A percentile compares a stretch with the other conserved stretches of the same genome.
phyloP scores from a whole-genome alignment of 35 echinoderm and acorn worm genomes.

The Ptychodera flava region DNA sequence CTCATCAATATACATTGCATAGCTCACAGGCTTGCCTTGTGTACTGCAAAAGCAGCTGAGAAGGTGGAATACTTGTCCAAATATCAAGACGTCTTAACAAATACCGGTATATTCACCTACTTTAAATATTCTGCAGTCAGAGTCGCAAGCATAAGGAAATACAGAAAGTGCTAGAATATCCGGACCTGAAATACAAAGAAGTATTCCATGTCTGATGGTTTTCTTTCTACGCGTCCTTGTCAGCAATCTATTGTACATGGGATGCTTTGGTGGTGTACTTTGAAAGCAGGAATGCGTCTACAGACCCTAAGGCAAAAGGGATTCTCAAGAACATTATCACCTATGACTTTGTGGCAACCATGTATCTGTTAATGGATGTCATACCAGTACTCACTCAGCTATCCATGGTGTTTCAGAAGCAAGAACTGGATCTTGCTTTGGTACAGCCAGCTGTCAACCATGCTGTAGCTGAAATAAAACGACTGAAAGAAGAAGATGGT shows the following conservation, averaged over 20 bases:
- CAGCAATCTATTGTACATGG: not conserved
- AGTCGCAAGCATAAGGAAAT: not conserved
- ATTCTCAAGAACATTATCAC: not conserved
- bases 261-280: not conserved
- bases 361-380: not conserved
- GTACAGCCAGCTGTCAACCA: no score
- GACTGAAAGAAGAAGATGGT: no score
- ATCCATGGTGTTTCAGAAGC: conserved; percentile 12
- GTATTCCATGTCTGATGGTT: not conserved
- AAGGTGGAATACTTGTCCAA: not conserved
- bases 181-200: conserved; percentile 9
- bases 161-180: not conserved
- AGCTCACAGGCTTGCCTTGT: not conserved
- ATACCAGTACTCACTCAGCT: not conserved
- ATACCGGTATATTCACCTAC: no score
- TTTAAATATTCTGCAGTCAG: conserved; percentile 4
- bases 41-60: not conserved
- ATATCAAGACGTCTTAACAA: not conserved
- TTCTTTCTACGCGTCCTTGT: not conserved
- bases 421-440: no score
- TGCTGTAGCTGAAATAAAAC: no score
- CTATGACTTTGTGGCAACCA: not conserved
- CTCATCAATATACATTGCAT: conserved; percentile 2
- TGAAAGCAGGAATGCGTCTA: not conserved
- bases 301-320: not conserved